These are phyloP conservation scores for Hypercompe scribonia DNA, from an alignment of 2,888 invertebrate genomes.

Conservation along the genomic window DNA sequence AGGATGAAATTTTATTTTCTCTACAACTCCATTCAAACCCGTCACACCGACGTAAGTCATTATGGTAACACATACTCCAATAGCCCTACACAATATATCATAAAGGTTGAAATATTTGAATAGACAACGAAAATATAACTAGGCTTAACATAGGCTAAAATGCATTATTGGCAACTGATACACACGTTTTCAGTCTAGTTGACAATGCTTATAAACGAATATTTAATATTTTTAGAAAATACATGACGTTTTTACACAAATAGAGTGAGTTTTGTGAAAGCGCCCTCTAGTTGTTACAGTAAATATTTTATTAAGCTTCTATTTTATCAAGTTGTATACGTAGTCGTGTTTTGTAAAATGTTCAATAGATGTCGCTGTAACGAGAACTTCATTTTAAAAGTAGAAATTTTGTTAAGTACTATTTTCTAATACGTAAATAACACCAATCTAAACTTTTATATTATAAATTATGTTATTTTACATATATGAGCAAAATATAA, in stretches of 20 bases:
- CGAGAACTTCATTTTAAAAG: not conserved
- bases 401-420: not conserved
- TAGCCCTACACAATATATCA: too few relatives aligned
- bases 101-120: too few relatives aligned
- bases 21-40: too few relatives aligned
- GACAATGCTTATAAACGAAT: too few relatives aligned
- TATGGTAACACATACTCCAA: too few relatives aligned
- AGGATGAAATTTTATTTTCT: too few relatives aligned
- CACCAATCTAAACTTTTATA: not conserved
- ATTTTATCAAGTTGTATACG: not conserved
- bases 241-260: not conserved
- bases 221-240: too few relatives aligned
- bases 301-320: not conserved
- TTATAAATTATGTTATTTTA: not conserved
- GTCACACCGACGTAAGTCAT: too few relatives aligned
- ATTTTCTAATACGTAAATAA: not conserved
- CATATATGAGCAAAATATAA: not conserved
- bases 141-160: too few relatives aligned
- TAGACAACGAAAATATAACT: too few relatives aligned
- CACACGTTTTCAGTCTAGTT: too few relatives aligned
- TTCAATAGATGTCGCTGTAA: conserved; percentile 34
- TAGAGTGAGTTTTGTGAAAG: not conserved
- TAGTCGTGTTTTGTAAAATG: not conserved
- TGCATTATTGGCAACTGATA: too few relatives aligned
- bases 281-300: not conserved